Percentiles rank a stretch among this genome's conserved stretches.
phyloP scores from a whole-genome alignment of 2,113 vertebrate species.

The Vanacampus margaritifer region DNA sequence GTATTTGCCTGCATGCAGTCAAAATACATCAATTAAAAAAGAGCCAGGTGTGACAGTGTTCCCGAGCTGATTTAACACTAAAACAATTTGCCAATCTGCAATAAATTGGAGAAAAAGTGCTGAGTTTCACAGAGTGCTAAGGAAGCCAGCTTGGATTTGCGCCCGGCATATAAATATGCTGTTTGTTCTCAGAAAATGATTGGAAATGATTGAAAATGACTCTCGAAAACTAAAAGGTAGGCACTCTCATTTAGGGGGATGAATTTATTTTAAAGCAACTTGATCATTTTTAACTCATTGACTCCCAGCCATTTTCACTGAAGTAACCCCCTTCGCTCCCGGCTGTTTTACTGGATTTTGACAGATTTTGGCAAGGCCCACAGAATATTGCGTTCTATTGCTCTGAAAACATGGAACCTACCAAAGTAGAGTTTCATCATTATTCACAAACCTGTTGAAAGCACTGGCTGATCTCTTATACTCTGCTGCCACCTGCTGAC shows the following conservation, averaged over 20 bases:
- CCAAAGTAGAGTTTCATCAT: too few relatives aligned
- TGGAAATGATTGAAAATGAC: background rate
- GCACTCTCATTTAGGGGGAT: background rate
- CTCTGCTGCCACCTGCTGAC: too few relatives aligned
- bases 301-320: too few relatives aligned
- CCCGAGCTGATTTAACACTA: slow-evolving; percentile 22
- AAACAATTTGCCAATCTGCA: slow-evolving; percentile 25
- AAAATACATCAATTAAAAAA: slow-evolving; percentile 6
- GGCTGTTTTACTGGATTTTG: too few relatives aligned
- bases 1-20: slow-evolving; percentile 9
- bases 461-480: too few relatives aligned
- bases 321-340: too few relatives aligned
- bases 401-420: too few relatives aligned
- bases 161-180: slow-evolving; percentile 3
- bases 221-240: background rate
- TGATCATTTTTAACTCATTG: too few relatives aligned
- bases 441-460: too few relatives aligned
- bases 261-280: too few relatives aligned
- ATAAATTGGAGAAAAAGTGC: slow-evolving; percentile 22
- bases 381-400: too few relatives aligned
- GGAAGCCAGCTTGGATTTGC: slow-evolving; percentile 15
- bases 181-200: slow-evolving; percentile 6
- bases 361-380: too few relatives aligned
- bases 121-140: slow-evolving; percentile 14
- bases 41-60: slow-evolving; percentile 19